These are phyloP conservation scores for Thaleichthys pacificus DNA, from an alignment of 2,797 vertebrate genomes.

Conservation along the genomic window DNA sequence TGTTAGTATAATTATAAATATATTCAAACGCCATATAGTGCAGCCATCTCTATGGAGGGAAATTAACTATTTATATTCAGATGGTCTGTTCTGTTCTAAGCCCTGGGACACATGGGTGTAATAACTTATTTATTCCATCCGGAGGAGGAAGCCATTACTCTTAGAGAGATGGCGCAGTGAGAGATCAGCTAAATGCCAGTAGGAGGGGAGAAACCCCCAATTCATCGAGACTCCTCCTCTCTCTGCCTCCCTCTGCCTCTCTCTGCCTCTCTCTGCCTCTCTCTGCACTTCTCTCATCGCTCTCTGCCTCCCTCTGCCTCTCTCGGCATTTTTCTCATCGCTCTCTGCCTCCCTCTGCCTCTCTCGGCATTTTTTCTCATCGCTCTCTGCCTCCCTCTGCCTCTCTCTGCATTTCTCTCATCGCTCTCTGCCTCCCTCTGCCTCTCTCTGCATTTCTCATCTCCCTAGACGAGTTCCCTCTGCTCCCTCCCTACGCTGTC, in stretches of 20 bases:
- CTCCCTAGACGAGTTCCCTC: slow-evolving; percentile 25
- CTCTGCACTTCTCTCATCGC: background rate
- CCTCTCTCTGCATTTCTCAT: background rate
- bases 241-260: background rate
- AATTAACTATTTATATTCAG: slow-evolving; percentile 68
- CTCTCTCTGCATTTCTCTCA: background rate
- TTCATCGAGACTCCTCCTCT: background rate
- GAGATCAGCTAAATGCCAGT: slow-evolving; percentile 53
- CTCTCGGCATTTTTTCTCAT: no score
- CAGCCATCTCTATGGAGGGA: slow-evolving; percentile 38
- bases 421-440: slow-evolving; percentile 25
- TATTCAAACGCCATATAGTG: slow-evolving; percentile 47
- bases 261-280: background rate
- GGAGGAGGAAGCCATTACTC: slow-evolving; percentile 56
- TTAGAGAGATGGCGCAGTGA: slow-evolving; percentile 17
- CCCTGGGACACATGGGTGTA: slow-evolving; percentile 59
- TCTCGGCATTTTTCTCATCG: background rate
- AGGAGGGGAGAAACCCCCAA: slow-evolving; percentile 54
- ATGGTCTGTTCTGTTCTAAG: slow-evolving; percentile 56
- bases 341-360: slow-evolving; percentile 27
- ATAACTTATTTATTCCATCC: slow-evolving; percentile 66
- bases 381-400: no score
- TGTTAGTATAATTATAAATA: slow-evolving; percentile 57
- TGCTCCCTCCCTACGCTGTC: background rate
- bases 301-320: slow-evolving; percentile 26